Conservation (phyloP, 2,888 invertebrate species). For the Heliothis peltigera region DNA sequence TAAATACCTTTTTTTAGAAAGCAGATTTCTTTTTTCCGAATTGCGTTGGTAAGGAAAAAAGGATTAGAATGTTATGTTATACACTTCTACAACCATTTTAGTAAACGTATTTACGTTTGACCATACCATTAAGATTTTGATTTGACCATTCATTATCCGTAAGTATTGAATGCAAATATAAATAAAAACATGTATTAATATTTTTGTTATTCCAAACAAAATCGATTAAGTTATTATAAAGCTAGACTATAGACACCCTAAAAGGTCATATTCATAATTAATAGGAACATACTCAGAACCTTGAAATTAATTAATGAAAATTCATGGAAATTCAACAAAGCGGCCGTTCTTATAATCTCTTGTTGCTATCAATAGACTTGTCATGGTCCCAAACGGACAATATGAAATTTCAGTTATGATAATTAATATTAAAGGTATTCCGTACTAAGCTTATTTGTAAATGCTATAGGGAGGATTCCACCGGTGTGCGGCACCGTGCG, state of each 20-base stretch:
- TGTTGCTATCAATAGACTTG: not conserved
- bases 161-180: not conserved
- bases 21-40: too few relatives aligned
- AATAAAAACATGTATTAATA: not conserved
- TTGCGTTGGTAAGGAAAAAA: too few relatives aligned
- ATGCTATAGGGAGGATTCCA: conserved; percentile 7
- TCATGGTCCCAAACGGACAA: not conserved
- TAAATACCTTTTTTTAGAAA: too few relatives aligned
- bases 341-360: not conserved
- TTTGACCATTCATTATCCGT: too few relatives aligned
- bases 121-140: too few relatives aligned
- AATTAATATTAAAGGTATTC: conserved; percentile 18
- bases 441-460: conserved; percentile 6
- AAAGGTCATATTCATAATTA: not conserved
- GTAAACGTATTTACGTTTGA: too few relatives aligned
- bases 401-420: conserved; percentile 4
- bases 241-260: not conserved
- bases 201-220: not conserved
- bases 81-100: too few relatives aligned
- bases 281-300: not conserved
- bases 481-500: too few relatives aligned
- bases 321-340: not conserved
- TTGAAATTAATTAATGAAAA: not conserved
- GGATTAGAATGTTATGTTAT: too few relatives aligned
- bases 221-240: not conserved